Evolutionary conservation across 2,888 invertebrate genomes (phyloP).

Genomic region (Mimachlamys varia): DNA sequence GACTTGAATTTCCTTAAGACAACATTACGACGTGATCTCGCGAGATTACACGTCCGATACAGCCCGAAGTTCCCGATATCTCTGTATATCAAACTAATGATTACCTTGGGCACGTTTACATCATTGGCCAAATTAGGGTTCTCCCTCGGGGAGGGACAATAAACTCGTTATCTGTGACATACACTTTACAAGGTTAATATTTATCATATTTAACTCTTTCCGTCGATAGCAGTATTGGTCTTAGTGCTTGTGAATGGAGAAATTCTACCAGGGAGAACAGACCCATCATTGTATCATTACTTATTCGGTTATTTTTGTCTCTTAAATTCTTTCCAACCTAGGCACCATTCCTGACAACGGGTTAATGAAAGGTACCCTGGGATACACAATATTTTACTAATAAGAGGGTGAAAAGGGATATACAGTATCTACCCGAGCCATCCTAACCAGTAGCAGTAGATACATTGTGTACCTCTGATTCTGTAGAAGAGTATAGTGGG

Average conservation of each 20-base stretch:
- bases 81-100: not conserved
- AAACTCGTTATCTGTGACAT: not conserved
- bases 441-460: too few relatives aligned
- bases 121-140: not conserved
- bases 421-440: too few relatives aligned
- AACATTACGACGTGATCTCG: not conserved
- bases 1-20: constrained; percentile 13
- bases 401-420: too few relatives aligned
- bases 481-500: too few relatives aligned
- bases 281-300: not conserved
- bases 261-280: not conserved
- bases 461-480: too few relatives aligned
- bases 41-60: constrained; percentile 8
- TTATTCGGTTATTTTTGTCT: not conserved
- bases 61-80: not conserved
- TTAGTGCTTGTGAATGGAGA: not conserved
- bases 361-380: too few relatives aligned
- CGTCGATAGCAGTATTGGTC: not conserved
- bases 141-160: not conserved
- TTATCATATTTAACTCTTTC: not conserved
- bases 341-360: not conserved
- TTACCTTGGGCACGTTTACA: not conserved
- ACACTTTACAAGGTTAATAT: not conserved
- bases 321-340: not conserved
- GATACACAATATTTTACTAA: too few relatives aligned